Evolutionary conservation across 1,140 invertebrate species (phyloP).

Genomic region (Venustaconcha ellipsiformis): DNA sequence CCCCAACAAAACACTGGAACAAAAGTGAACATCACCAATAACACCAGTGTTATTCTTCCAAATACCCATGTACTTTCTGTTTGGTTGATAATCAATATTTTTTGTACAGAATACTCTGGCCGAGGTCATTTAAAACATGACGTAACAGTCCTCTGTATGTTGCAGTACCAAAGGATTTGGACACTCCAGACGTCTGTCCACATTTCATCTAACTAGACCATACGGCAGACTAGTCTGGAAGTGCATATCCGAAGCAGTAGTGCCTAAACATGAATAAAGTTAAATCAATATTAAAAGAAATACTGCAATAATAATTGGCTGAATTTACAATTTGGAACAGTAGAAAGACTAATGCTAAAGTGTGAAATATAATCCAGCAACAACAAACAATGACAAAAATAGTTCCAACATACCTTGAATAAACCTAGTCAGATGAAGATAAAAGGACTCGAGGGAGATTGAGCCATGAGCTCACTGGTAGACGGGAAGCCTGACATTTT

Average conservation of each 20-base stretch:
- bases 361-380: neutral
- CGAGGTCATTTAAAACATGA: neutral
- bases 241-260: slow-evolving; percentile 32
- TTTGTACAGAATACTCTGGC: neutral
- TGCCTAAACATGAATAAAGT: slow-evolving; percentile 14
- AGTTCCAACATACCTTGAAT: slow-evolving; percentile 19
- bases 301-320: too few relatives aligned
- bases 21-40: too few relatives aligned
- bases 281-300: too few relatives aligned
- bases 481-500: slow-evolving; percentile 13
- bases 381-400: neutral
- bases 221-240: slow-evolving; percentile 45
- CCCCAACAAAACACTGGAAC: too few relatives aligned
- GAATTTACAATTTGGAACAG: too few relatives aligned
- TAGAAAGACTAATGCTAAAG: neutral
- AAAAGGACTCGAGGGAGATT: slow-evolving; percentile 19
- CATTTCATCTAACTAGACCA: slow-evolving; percentile 41
- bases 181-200: slow-evolving; percentile 26
- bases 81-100: slow-evolving; percentile 1
- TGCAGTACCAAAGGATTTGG: neutral
- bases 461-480: slow-evolving; percentile 22
- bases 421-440: slow-evolving; percentile 26
- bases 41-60: too few relatives aligned
- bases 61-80: neutral
- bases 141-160: slow-evolving; percentile 10